phyloP scores from a whole-genome alignment of 2,797 vertebrate species.

The Semotilus atromaculatus region DNA sequence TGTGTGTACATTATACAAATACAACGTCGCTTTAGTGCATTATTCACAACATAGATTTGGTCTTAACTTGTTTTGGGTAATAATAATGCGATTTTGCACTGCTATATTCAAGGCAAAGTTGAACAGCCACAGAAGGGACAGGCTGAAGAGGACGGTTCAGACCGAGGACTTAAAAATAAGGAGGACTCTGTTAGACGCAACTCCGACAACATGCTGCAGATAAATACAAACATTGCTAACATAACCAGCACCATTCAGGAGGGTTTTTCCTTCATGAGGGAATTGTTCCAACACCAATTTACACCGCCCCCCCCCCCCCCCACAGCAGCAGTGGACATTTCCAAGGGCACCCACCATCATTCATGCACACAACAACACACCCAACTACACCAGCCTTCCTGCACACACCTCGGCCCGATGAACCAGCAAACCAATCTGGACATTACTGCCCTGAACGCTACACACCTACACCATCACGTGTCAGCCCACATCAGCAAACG shows the following conservation, averaged over 20 bases:
- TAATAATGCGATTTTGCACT: too few relatives aligned
- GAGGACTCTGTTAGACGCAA: too few relatives aligned
- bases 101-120: too few relatives aligned
- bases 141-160: too few relatives aligned
- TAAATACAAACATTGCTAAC: conserved; percentile 17
- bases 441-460: neutral
- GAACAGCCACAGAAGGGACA: too few relatives aligned
- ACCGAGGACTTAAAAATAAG: too few relatives aligned
- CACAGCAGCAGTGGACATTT: conserved; percentile 7
- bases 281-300: neutral
- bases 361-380: neutral
- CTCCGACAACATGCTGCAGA: too few relatives aligned
- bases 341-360: neutral
- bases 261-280: neutral
- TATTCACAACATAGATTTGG: too few relatives aligned
- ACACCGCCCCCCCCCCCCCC: neutral
- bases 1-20: too few relatives aligned
- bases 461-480: neutral
- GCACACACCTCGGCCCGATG: neutral
- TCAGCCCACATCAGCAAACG: neutral
- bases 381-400: neutral
- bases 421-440: conserved; percentile 11
- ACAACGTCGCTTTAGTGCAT: too few relatives aligned
- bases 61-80: too few relatives aligned
- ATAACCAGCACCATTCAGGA: conserved; percentile 19